Base-by-base conservation (phyloP, 37 sponge, comb jelly and placozoan genomes). In the Spongia lamella region DNA sequence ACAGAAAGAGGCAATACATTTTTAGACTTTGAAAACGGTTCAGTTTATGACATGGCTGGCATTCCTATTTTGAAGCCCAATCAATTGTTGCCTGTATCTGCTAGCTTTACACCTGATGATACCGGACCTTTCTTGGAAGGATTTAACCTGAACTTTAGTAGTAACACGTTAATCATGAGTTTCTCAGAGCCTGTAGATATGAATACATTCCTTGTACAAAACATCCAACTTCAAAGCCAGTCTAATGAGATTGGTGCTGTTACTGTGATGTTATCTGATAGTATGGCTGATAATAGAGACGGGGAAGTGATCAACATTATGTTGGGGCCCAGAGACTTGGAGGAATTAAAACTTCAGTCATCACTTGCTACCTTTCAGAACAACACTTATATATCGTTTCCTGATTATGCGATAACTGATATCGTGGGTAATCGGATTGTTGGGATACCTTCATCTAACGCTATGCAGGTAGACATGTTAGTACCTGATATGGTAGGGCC, bases 361-460 rank as follows among this genome's bases (percentile, higher is more conserved):
- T 31, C 38, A 7, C 79, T 93, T 21, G 92, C 87, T 0, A 61
- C 73, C 5, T 32, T 58, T 40, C n/a, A n/a, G 0, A 74, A 19
- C 27, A 81, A 88, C 55, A 93, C 93, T 2, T 91, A 62, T 72
- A 82, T 95, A 7, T 71, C 91, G 26, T 83, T 91, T n/a, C 52
- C 52, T 11, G 61, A 81, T 15, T 72, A 78, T 82, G 93, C 70
- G n/a, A 74, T 85, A 16, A 75, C 76, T 38, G 95, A 94, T 69
- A 70, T 80, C 13, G 65, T 57, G 59, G 82, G 84, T 3, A 90
- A 90, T 47, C 70, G 80, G 34, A 79, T 84, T 17, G 67, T 71
- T n/a, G 58, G 36, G 1, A 89, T 89, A 7, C 37, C 49, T 13
- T 0, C 63, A 34, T 17, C 54, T 14, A 38, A 70, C 56, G 91